A percentile compares a stretch with the other conserved stretches of the same genome.
These are phyloP conservation scores for Octopus bimaculoides DNA, from an alignment of 1,140 invertebrate species.

Conservation along the genomic window DNA sequence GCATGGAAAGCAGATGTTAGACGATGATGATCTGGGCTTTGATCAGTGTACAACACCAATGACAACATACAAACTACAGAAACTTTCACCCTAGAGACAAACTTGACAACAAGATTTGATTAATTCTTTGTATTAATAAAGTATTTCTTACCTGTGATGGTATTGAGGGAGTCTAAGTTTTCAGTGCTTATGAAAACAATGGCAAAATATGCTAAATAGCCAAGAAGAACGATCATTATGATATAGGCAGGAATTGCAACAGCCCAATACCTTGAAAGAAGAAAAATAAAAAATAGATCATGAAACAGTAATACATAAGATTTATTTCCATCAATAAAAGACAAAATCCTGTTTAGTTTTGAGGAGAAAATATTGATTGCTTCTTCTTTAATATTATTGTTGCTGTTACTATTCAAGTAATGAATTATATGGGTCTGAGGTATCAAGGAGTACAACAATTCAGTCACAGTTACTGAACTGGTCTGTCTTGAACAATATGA, in stretches of 20 bases:
- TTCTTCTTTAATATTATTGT: not conserved
- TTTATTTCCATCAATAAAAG: not conserved
- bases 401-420: not conserved
- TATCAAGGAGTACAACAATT: not conserved
- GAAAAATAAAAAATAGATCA: slow-evolving; percentile 1
- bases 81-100: too few species aligned
- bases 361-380: not conserved
- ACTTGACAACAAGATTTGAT: too few species aligned
- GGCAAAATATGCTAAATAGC: slow-evolving; percentile 80
- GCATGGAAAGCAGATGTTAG: too few species aligned
- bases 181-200: slow-evolving; percentile 76
- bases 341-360: not conserved
- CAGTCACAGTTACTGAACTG: not conserved
- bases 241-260: slow-evolving; percentile 78
- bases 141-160: slow-evolving; percentile 66
- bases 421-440: not conserved
- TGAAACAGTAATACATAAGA: not conserved
- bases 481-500: too few species aligned
- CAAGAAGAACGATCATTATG: slow-evolving; percentile 69
- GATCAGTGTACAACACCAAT: too few species aligned
- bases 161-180: slow-evolving; percentile 67
- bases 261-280: slow-evolving; percentile 71
- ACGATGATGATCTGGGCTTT: too few species aligned
- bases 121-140: too few species aligned
- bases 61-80: too few species aligned